These are phyloP conservation scores for Hirtodrosophila confusa DNA, from an alignment of 2,888 invertebrate species.

Conservation along the genomic window DNA sequence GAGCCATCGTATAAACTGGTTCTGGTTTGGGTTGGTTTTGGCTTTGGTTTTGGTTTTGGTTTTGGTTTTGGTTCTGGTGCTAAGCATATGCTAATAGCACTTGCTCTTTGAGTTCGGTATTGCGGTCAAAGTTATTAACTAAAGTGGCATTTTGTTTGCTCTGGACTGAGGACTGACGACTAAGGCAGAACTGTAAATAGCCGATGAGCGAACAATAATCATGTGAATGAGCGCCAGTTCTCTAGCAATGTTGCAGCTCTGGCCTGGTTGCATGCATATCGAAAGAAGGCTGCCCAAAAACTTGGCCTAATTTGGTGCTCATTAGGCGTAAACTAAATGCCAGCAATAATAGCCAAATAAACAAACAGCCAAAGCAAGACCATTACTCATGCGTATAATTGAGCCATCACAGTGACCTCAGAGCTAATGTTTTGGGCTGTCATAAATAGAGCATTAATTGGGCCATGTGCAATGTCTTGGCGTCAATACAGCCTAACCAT, in stretches of 20 bases:
- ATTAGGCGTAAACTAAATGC: slow-evolving; percentile 62
- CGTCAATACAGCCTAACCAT: slow-evolving; percentile 18
- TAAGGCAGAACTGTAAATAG: slow-evolving; percentile 44
- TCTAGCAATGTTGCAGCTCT: slow-evolving; percentile 26
- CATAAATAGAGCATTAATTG: slow-evolving; percentile 68
- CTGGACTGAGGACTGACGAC: neutral
- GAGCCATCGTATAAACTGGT: slow-evolving; percentile 19
- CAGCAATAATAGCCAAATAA: slow-evolving; percentile 28
- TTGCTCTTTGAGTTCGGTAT: slow-evolving; percentile 55
- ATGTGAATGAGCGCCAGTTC: slow-evolving; percentile 12
- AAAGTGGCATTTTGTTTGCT: slow-evolving; percentile 58
- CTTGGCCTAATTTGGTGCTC: slow-evolving; percentile 66
- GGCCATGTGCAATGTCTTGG: slow-evolving; percentile 37
- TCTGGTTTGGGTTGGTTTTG: neutral
- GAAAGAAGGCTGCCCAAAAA: slow-evolving; percentile 35
- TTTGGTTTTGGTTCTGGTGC: slow-evolving; percentile 57
- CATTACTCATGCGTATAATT: slow-evolving; percentile 70
- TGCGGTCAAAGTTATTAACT: slow-evolving; percentile 75
- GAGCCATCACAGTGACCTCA: slow-evolving; percentile 59
- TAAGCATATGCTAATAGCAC: slow-evolving; percentile 73
- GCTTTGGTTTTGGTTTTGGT: slow-evolving; percentile 16
- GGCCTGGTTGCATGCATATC: slow-evolving; percentile 23
- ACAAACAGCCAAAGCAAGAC: slow-evolving; percentile 21
- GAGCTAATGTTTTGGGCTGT: slow-evolving; percentile 22
- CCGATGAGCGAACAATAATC: slow-evolving; percentile 29